Conservation (phyloP, 2,888 invertebrate species). For the Lamellibrachia satsuma region DNA sequence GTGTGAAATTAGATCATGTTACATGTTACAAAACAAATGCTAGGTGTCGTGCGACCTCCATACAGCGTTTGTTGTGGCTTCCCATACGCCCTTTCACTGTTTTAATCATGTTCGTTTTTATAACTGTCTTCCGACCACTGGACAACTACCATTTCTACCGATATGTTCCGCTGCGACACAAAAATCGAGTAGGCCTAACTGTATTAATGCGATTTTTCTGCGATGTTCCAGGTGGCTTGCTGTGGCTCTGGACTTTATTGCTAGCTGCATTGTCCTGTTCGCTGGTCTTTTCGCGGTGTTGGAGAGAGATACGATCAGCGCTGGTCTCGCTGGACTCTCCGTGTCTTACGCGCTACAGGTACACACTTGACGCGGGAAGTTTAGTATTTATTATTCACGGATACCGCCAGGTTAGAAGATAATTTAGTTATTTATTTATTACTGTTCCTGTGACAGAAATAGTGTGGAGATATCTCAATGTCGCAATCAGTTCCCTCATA, state of each 20-base stretch:
- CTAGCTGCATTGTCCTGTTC: conserved; percentile 93
- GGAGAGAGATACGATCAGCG: conserved; percentile 71
- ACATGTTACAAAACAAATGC: too few relatives aligned
- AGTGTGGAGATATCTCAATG: too few relatives aligned
- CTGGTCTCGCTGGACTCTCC: conserved; percentile 74
- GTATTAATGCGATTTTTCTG: neutral
- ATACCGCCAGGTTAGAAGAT: neutral
- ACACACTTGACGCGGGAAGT: conserved; percentile 24
- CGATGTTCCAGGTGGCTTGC: conserved; percentile 82
- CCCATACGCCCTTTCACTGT: too few relatives aligned
- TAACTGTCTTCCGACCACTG: neutral
- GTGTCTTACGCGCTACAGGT: conserved; percentile 69
- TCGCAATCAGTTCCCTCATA: too few relatives aligned
- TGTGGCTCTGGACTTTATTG: conserved; percentile 92
- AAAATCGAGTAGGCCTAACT: neutral
- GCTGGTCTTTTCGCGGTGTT: conserved; percentile 91
- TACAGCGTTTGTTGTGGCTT: neutral
- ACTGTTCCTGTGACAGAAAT: too few relatives aligned
- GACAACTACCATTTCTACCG: neutral
- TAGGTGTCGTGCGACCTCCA: neutral
- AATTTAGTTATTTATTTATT: neutral
- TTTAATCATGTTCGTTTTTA: too few relatives aligned
- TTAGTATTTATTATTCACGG: neutral
- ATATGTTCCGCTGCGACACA: neutral
- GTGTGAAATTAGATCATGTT: too few relatives aligned